phyloP scores from a whole-genome alignment of 2,888 invertebrate species.

The Mantis religiosa region DNA sequence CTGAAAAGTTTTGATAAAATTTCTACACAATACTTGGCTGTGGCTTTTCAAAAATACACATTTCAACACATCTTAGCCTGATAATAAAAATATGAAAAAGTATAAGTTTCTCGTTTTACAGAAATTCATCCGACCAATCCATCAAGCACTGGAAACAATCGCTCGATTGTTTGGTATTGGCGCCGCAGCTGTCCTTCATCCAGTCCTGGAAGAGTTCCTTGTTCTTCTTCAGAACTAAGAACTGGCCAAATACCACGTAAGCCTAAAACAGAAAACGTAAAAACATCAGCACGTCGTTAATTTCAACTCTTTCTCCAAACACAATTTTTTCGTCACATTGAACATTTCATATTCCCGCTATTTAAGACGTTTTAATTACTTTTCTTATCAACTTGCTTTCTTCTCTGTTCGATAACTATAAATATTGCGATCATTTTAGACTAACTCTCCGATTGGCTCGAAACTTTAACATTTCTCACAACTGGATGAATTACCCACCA shows the following conservation, averaged over 20 bases:
- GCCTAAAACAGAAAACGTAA: slow-evolving; percentile 68
- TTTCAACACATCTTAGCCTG: background rate
- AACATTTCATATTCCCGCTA: too few relatives aligned
- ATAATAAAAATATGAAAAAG: background rate
- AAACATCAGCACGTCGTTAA: too few relatives aligned
- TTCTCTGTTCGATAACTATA: too few relatives aligned
- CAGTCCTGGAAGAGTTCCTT: slow-evolving; percentile 94
- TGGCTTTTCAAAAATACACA: background rate
- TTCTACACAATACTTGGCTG: background rate
- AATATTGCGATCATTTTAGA: too few relatives aligned
- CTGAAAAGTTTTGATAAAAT: background rate
- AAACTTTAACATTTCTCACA: too few relatives aligned
- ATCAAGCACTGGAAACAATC: slow-evolving; percentile 93
- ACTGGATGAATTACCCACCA: too few relatives aligned
- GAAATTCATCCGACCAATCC: slow-evolving; percentile 97
- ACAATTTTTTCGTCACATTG: too few relatives aligned
- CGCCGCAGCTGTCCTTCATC: slow-evolving; percentile 91
- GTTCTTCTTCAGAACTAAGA: slow-evolving; percentile 90
- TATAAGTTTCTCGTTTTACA: slow-evolving; percentile 60
- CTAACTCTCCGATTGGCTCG: too few relatives aligned
- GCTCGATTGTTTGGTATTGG: slow-evolving; percentile 87
- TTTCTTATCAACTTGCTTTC: too few relatives aligned
- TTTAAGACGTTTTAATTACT: too few relatives aligned
- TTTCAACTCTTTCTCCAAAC: too few relatives aligned
- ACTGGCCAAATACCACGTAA: slow-evolving; percentile 94